Percentiles rank a stretch among this genome's conserved stretches.
These are phyloP conservation scores for Callaeas wilsoni DNA, from an alignment of 2,113 vertebrate species.

Conservation along the genomic window DNA sequence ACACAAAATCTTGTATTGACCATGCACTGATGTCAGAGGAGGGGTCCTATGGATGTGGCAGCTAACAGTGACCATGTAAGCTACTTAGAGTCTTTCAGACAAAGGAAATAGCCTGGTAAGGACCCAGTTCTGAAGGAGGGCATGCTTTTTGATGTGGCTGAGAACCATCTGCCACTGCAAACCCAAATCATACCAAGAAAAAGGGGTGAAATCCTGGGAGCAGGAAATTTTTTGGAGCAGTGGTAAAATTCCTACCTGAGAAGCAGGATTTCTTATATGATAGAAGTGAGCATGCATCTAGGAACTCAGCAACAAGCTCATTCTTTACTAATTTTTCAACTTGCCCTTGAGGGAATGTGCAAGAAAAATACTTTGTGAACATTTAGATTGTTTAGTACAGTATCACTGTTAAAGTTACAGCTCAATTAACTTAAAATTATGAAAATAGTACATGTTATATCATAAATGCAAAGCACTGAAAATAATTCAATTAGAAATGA, in stretches of 20 bases:
- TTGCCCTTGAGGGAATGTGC: background rate
- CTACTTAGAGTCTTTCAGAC: background rate
- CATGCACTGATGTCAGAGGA: background rate
- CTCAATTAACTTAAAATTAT: background rate
- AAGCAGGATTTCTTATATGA: background rate
- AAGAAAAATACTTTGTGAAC: background rate
- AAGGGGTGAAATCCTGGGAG: background rate
- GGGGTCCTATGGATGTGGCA: background rate
- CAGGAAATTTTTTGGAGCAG: background rate
- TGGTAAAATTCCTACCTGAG: background rate
- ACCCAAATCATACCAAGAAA: background rate
- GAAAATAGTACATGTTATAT: background rate
- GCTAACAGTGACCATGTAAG: background rate
- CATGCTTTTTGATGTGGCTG: rapidly evolving
- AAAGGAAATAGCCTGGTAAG: background rate
- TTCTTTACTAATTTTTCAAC: background rate
- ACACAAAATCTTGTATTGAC: background rate
- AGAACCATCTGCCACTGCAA: background rate
- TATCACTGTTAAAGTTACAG: background rate
- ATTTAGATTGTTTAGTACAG: background rate
- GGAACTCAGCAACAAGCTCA: background rate
- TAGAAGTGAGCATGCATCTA: background rate
- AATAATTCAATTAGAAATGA: background rate
- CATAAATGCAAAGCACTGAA: background rate
- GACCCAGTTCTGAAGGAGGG: background rate